phyloP scores from a whole-genome alignment of 2,888 invertebrate species.

The Trichogramma dendrolimi region DNA sequence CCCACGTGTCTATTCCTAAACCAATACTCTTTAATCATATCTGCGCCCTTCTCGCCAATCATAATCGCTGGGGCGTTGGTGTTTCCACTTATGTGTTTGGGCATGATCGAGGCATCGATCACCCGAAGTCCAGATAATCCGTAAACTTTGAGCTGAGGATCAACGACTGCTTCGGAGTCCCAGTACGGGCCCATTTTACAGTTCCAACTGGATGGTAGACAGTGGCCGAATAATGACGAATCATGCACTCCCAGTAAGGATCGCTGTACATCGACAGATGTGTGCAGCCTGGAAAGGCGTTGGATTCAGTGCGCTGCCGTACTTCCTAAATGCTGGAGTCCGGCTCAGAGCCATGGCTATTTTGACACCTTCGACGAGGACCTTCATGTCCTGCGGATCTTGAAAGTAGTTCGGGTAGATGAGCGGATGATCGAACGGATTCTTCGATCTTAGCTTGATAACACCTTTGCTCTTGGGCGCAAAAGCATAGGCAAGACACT shows the following conservation, averaged over 20 bases:
- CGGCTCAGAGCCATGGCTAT: constrained; percentile 75
- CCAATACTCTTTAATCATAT: constrained; percentile 84
- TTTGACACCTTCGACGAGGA: constrained; percentile 80
- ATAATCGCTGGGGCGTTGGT: constrained; percentile 84
- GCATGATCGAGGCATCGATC: constrained; percentile 84
- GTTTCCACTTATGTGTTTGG: constrained; percentile 78
- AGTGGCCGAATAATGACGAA: constrained; percentile 71
- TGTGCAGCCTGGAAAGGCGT: constrained; percentile 71
- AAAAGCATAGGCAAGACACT: constrained; percentile 80
- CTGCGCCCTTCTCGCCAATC: constrained; percentile 86
- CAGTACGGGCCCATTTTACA: constrained; percentile 87
- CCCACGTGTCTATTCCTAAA: constrained; percentile 41
- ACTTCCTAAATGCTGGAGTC: constrained; percentile 71
- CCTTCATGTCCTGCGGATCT: constrained; percentile 74
- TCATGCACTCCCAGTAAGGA: constrained; percentile 83
- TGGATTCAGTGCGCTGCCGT: constrained; percentile 68
- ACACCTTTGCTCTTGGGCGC: constrained; percentile 80
- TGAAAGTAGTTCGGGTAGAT: constrained; percentile 89
- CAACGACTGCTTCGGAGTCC: constrained; percentile 80
- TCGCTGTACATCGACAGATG: constrained; percentile 68
- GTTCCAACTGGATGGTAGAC: constrained; percentile 86
- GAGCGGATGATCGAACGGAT: constrained; percentile 83
- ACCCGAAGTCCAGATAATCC: constrained; percentile 75
- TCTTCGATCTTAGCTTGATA: constrained; percentile 74
- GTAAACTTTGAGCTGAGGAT: constrained; percentile 73